Conservation (phyloP, 30 jellyfish, hydroid and myxozoan genomes). For the Pseudorhiza aurosa region DNA sequence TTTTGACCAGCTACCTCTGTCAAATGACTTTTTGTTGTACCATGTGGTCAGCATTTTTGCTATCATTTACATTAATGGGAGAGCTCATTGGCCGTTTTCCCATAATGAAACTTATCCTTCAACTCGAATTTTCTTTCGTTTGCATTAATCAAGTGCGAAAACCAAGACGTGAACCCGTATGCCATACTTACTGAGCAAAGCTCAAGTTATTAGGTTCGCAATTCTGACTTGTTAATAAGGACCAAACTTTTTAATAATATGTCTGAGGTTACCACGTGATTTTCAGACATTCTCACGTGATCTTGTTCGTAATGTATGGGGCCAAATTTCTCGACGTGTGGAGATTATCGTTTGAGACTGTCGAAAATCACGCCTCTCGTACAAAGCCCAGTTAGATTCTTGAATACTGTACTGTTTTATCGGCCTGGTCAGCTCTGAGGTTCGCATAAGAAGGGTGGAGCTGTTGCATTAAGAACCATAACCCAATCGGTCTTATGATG, state of each 20-base stretch:
- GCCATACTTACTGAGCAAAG: not conserved
- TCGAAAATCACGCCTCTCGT: constrained; percentile 1
- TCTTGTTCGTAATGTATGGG: not conserved
- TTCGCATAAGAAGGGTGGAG: constrained; percentile 39
- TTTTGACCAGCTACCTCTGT: not conserved
- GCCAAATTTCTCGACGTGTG: not conserved
- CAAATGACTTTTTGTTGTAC: not conserved
- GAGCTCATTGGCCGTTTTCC: constrained; percentile 6
- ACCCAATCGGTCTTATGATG: not conserved
- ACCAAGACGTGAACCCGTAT: constrained; percentile 3
- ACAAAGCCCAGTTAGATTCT: no score
- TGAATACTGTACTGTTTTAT: not conserved
- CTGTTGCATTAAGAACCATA: constrained; percentile 13
- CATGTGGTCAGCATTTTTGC: not conserved
- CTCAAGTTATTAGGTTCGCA: not conserved
- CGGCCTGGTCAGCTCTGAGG: constrained; percentile 17
- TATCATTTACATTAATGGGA: constrained; percentile 6
- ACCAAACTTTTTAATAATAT: constrained; percentile 8
- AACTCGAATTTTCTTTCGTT: constrained; percentile 9
- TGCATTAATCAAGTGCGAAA: constrained; percentile 30
- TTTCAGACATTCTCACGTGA: not conserved
- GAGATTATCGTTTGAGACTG: constrained; percentile 5
- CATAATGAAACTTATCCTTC: constrained; percentile 30
- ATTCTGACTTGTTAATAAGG: constrained; percentile 38
- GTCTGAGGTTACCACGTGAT: constrained; percentile 34